A percentile compares a stretch with the other conserved stretches of the same genome.
Conservation (phyloP, 2,113 vertebrate genomes). For the Ciconia stormi region DNA sequence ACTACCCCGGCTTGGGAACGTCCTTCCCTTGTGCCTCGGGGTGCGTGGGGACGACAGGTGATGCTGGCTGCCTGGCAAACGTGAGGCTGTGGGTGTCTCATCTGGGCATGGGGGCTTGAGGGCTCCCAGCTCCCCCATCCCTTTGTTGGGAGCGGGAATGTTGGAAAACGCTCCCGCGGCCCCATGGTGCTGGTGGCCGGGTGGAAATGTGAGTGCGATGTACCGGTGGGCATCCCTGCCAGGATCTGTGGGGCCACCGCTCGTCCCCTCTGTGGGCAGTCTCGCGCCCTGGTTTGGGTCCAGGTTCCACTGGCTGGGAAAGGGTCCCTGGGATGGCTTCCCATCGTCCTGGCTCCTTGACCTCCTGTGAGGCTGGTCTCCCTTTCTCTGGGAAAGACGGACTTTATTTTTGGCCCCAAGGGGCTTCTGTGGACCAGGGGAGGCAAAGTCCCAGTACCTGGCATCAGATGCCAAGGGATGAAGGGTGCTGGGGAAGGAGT, state of each 20-base stretch:
- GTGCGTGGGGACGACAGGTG: rapidly evolving
- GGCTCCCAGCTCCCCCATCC: neutral
- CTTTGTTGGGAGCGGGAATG: neutral
- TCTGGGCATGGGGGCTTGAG: neutral
- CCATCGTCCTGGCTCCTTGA: rapidly evolving
- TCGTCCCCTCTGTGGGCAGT: rapidly evolving
- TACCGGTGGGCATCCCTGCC: rapidly evolving
- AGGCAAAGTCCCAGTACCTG: neutral
- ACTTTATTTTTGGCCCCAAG: neutral
- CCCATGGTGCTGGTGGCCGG: rapidly evolving
- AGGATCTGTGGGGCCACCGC: rapidly evolving
- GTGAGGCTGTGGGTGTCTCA: neutral
- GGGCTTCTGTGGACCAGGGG: neutral
- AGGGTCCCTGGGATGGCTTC: neutral
- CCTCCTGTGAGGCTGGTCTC: neutral
- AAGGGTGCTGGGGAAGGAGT: neutral
- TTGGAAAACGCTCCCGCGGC: neutral
- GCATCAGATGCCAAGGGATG: too few relatives aligned
- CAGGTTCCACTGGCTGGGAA: rapidly evolving
- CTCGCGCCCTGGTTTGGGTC: rapidly evolving
- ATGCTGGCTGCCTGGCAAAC: rapidly evolving
- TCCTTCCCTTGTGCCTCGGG: neutral
- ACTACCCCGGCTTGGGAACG: neutral
- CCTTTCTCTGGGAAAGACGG: neutral
- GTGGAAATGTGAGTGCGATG: rapidly evolving